A percentile compares a stretch with the other conserved stretches of the same genome.
phyloP scores from a whole-genome alignment of 2,888 invertebrate species.

The Rotaria magnacalcarata region DNA sequence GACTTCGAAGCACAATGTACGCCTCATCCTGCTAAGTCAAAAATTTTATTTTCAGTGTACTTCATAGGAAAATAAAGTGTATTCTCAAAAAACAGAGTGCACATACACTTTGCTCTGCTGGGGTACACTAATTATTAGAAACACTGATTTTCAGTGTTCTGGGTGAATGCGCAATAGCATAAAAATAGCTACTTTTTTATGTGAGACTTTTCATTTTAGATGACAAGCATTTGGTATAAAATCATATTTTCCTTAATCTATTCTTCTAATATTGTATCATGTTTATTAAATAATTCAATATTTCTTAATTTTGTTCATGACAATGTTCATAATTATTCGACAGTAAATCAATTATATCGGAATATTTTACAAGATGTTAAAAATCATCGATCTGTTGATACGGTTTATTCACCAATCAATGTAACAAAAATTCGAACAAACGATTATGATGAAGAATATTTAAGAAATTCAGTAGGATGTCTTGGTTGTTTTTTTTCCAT shows the following conservation, averaged over 20 bases:
- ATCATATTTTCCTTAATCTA: neutral
- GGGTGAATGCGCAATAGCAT: too few relatives aligned
- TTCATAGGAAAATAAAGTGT: too few relatives aligned
- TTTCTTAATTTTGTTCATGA: conserved; percentile 3
- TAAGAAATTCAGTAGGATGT: neutral
- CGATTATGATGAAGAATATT: conserved; percentile 6
- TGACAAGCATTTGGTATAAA: neutral
- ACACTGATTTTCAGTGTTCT: too few relatives aligned
- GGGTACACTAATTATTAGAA: too few relatives aligned
- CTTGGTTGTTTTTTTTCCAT: neutral
- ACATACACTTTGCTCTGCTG: too few relatives aligned
- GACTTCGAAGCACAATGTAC: too few relatives aligned
- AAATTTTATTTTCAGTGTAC: too few relatives aligned
- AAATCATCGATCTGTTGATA: neutral
- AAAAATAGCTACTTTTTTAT: too few relatives aligned
- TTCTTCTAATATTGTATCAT: neutral
- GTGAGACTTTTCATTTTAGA: neutral
- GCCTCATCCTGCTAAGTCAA: too few relatives aligned
- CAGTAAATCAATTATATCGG: neutral
- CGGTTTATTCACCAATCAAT: neutral
- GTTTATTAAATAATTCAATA: neutral
- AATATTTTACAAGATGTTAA: neutral
- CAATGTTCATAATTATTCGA: neutral
- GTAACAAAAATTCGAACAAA: neutral
- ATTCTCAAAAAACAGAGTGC: too few relatives aligned